Conservation (phyloP, 2,888 invertebrate species). For the Anarsia innoxiella region DNA sequence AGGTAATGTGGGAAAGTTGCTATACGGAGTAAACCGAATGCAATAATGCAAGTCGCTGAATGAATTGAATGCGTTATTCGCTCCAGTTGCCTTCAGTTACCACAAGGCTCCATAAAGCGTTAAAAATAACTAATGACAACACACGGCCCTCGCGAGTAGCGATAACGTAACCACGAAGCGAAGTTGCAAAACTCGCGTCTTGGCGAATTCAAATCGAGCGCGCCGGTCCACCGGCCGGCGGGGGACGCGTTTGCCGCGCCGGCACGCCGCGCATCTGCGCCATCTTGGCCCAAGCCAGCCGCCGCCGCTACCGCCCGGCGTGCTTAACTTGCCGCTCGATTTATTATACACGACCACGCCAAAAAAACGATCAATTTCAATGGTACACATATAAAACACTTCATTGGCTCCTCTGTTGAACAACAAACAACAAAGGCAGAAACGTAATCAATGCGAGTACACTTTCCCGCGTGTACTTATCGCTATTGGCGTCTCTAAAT, state of each 20-base stretch:
- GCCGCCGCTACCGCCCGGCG: slow-evolving; percentile 50
- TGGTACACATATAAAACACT: slow-evolving; percentile 6
- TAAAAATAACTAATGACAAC: slow-evolving; percentile 74
- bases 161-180: slow-evolving; percentile 57
- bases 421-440: slow-evolving; percentile 10
- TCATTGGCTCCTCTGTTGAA: not conserved
- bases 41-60: slow-evolving; percentile 48
- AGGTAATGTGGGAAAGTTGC: slow-evolving; percentile 69
- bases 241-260: slow-evolving; percentile 46
- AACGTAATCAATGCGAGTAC: slow-evolving; percentile 20
- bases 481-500: slow-evolving; percentile 41
- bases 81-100: slow-evolving; percentile 37
- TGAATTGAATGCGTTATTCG: slow-evolving; percentile 51
- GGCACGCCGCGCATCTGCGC: slow-evolving; percentile 70
- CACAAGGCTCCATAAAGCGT: slow-evolving; percentile 39
- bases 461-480: slow-evolving; percentile 59
- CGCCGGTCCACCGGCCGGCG: slow-evolving; percentile 61
- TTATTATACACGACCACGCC: slow-evolving; percentile 24
- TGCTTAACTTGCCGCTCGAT: slow-evolving; percentile 41
- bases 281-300: slow-evolving; percentile 58
- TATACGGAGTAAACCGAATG: slow-evolving; percentile 54
- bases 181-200: slow-evolving; percentile 60
- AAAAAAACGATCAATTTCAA: too few species aligned
- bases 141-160: slow-evolving; percentile 55
- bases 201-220: slow-evolving; percentile 59